A percentile compares a stretch with the other conserved stretches of the same genome.
Evolutionary conservation across 1,140 invertebrate species (phyloP).

Genomic region (Manduca sexta): DNA sequence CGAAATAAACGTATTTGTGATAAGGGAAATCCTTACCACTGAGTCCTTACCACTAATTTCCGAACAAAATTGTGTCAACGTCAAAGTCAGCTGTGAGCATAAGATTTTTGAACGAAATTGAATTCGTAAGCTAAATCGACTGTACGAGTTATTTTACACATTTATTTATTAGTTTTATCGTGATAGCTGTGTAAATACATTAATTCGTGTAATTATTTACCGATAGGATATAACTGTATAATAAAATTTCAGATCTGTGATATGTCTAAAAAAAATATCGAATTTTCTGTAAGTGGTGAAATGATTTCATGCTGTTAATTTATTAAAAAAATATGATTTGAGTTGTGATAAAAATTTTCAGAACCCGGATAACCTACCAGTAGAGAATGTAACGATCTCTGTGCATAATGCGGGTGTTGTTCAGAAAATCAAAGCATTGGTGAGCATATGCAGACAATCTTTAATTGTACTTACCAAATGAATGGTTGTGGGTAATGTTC

Average conservation of each 20-base stretch:
- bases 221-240: neutral
- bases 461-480: neutral
- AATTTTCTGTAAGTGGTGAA: slow-evolving; percentile 15
- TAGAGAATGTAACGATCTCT: slow-evolving; percentile 49
- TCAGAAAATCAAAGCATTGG: slow-evolving; percentile 58
- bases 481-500: no score
- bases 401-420: slow-evolving; percentile 55
- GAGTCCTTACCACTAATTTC: no score
- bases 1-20: no score
- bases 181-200: neutral
- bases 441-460: slow-evolving; percentile 24
- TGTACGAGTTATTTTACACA: no score
- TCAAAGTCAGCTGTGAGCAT: slow-evolving; percentile 4
- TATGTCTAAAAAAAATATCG: slow-evolving; percentile 16
- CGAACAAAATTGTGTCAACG: neutral
- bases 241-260: neutral
- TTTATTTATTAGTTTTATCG: neutral
- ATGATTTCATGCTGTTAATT: slow-evolving; percentile 5
- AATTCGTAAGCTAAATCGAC: slow-evolving; percentile 10
- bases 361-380: slow-evolving; percentile 60
- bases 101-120: slow-evolving; percentile 9
- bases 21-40: no score
- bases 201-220: neutral
- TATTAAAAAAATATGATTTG: neutral
- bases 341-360: slow-evolving; percentile 29